Evolutionary conservation across 2,113 vertebrate genomes (phyloP), one percentile per base, ranked within the genome.

Genomic region (Indicator maculatus): DNA sequence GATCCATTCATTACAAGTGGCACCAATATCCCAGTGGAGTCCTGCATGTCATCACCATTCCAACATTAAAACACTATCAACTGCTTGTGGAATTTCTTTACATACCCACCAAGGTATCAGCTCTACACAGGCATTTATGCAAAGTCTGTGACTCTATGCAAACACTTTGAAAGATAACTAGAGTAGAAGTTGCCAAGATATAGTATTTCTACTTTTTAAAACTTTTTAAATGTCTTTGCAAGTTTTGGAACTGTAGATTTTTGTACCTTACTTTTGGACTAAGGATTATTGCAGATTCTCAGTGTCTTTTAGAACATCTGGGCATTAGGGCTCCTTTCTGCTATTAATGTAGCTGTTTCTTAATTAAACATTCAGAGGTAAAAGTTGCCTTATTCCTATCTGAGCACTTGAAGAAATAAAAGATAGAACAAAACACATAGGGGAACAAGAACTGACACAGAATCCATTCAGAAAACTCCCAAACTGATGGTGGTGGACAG

Each of bases 91-190:
- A 47, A 33, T 18, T 69, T 77, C 39, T 80, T 56, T 12, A 13
- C 28, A 21, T 2, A 12, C 10, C 0, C 0, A 61, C 45, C 13
- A 36, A 33, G 61, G 77, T 5, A 47, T 11, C 36, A 70, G 11
- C 50, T 58, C 39, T 77, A 12, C 2, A 16, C 36, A 65, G 53
- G 55, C 9, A 56, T 47, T 20, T 18, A 26, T n/a, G 47, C 41
- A 36, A 84, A 56, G 26, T 45, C 31, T 27, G 21, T 6, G 20
- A 59, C 17, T 53, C 58, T 5, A 24, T 1, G 20, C 24, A 84
- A 91, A 45, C 9, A 28, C 30, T 63, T 16, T 71, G 18, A 77
- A 70, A 67, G 12, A 28, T 8, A 39, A 80, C 11, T 10, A 67
- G n/a, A 72, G 85, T 61, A 67, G 23, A 75, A 83, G 14, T 30